Percentiles rank a stretch among this genome's conserved stretches.
These are phyloP conservation scores for Meiosimyza platycephala DNA, from an alignment of 2,888 invertebrate genomes.

Conservation along the genomic window DNA sequence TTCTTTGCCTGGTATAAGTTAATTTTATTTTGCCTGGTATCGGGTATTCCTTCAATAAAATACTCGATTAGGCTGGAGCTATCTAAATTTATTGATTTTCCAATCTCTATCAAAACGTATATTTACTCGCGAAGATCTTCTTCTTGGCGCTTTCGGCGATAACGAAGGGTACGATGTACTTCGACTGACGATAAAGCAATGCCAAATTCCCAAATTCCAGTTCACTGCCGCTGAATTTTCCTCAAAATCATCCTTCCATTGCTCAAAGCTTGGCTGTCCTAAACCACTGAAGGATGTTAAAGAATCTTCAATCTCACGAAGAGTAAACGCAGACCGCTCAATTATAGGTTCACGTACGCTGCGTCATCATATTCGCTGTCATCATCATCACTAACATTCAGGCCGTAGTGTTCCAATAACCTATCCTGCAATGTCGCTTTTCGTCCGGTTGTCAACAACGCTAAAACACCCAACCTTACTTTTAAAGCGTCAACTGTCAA, in stretches of 20 bases:
- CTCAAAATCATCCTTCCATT: slow-evolving; percentile 28
- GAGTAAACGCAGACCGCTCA: slow-evolving; percentile 22
- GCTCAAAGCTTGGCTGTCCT: slow-evolving; percentile 18
- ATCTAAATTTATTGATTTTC: slow-evolving; percentile 19
- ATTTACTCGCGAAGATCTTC: slow-evolving; percentile 9
- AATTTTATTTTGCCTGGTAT: slow-evolving; percentile 16
- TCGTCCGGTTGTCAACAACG: neutral
- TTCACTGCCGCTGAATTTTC: slow-evolving; percentile 21
- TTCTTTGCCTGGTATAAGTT: slow-evolving; percentile 13
- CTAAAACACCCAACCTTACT: neutral
- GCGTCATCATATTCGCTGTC: neutral
- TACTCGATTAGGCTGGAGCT: slow-evolving; percentile 27
- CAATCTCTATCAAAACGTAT: slow-evolving; percentile 11
- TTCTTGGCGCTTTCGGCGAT: neutral
- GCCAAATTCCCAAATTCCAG: slow-evolving; percentile 35
- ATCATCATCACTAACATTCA: neutral
- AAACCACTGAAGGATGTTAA: slow-evolving; percentile 22
- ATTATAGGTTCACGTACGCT: neutral
- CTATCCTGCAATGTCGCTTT: slow-evolving; percentile 16
- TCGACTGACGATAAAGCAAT: slow-evolving; percentile 11
- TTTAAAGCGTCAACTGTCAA: neutral
- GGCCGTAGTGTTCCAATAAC: neutral
- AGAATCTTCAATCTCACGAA: slow-evolving; percentile 28
- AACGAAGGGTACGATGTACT: slow-evolving; percentile 15
- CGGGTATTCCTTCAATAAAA: slow-evolving; percentile 28